A percentile compares a stretch with the other conserved stretches of the same genome.
Conservation (phyloP, 2,113 vertebrate genomes). For the Camarhynchus parvulus region DNA sequence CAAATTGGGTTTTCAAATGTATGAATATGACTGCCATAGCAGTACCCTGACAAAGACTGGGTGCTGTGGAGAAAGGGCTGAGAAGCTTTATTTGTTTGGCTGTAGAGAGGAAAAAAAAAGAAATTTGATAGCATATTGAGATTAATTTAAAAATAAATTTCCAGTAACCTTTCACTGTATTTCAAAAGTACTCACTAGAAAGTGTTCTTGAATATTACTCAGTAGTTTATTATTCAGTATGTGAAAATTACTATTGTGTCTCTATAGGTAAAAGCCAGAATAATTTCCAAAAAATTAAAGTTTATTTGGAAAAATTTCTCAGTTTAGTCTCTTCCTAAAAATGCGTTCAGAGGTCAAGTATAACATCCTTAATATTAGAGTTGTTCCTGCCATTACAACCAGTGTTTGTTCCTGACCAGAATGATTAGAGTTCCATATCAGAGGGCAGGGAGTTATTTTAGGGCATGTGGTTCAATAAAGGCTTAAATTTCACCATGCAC, state of each 20-base stretch:
- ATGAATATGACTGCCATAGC: background rate
- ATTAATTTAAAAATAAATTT: background rate
- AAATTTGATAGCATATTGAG: background rate
- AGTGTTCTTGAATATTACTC: background rate
- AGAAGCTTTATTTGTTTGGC: background rate
- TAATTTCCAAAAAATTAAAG: accelerated
- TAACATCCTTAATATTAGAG: background rate
- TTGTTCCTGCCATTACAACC: background rate
- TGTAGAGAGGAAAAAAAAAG: background rate
- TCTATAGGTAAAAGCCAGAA: background rate
- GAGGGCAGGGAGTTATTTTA: background rate
- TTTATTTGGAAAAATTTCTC: background rate
- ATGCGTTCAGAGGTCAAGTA: background rate
- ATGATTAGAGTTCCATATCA: background rate
- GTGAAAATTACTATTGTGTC: accelerated
- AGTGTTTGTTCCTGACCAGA: background rate
- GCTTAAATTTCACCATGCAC: background rate
- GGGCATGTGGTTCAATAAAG: background rate
- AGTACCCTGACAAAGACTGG: background rate
- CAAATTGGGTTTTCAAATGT: background rate
- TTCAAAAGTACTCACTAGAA: background rate
- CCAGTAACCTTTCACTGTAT: background rate
- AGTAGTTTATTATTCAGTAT: background rate
- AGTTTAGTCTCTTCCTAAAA: background rate
- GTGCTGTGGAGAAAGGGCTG: background rate